Evolutionary conservation across 2,797 vertebrate species (phyloP), one percentile per base, ranked within the genome.

Genomic region (Lutjanus campechanus): DNA sequence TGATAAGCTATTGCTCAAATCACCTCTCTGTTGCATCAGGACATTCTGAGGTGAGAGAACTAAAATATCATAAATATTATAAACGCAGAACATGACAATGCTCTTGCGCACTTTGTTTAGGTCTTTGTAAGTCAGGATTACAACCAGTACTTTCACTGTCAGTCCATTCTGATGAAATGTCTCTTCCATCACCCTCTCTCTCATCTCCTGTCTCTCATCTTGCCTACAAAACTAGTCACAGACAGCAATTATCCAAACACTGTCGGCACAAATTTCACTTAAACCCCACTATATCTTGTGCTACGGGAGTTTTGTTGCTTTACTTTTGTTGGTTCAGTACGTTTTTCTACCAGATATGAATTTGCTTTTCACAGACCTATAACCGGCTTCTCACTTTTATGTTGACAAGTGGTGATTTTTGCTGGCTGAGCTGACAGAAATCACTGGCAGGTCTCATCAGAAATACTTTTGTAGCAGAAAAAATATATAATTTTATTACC

Each of bases 11-110:
- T 88, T 88, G 85, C 87, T 89, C 56, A 80, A 75, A 84, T 61
- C 67, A 68, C n/a, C 65, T 64, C 66, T 70, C 61, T 76, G 73
- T 90, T 90, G 73, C 83, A 73, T 90, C 89, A 86, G 82, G 43
- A 50, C 6, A 16, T 63, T 74, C 44, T 68, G 66, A 76, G 55
- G 74, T 72, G 68, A 76, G 50, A 54, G 15, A 85, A 59, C 13
- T 51, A 25, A 79, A 87, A 83, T 76, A 67, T 65, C 64, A 85
- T 64, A 67, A 58, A 70, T 66, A 36, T 72, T 65, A 77, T 61
- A 46, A 71, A 20, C 15, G 50, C 67, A 54, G 11, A 64, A 72
- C 67, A 79, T 68, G 75, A 73, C 82, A 47, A 47, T 11, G 16
- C 17, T 73, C 17, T 40, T 41, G 40, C 11, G 16, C 40, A 54